phyloP scores from a whole-genome alignment of 2,888 invertebrate genomes.

The Brenthis ino region DNA sequence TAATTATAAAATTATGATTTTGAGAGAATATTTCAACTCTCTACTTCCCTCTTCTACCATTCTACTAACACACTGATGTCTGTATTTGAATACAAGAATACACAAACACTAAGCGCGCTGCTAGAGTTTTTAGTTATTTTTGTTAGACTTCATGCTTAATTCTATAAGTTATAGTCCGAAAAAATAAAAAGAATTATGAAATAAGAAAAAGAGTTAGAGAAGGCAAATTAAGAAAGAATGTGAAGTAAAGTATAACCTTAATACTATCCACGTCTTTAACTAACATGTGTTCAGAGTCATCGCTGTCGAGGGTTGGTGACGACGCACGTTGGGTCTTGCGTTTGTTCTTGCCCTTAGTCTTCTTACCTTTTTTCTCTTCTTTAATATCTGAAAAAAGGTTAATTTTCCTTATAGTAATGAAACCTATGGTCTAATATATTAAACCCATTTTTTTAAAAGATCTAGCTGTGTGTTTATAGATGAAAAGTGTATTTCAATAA shows the following conservation, averaged over 20 bases:
- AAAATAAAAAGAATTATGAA: not conserved
- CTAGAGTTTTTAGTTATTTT: no score
- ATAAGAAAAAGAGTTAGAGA: not conserved
- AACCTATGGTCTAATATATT: not conserved
- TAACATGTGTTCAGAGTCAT: constrained; percentile 69
- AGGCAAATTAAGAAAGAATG: constrained; percentile 6
- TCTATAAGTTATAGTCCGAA: not conserved
- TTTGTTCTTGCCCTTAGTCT: constrained; percentile 65
- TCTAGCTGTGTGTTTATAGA: no score
- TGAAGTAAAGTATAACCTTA: constrained; percentile 53
- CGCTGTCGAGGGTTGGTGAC: constrained; percentile 63
- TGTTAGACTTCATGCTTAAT: not conserved
- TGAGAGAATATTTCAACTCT: no score
- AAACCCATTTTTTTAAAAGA: no score
- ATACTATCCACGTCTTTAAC: constrained; percentile 72
- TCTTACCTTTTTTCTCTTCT: constrained; percentile 69
- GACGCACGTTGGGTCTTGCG: constrained; percentile 49
- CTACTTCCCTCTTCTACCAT: no score
- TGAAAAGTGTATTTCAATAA: no score
- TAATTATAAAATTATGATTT: no score
- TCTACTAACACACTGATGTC: no score
- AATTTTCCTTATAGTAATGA: not conserved
- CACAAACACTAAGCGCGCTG: no score
- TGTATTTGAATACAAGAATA: no score
- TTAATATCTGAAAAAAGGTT: constrained; percentile 39